phyloP scores from a whole-genome alignment of 2,888 invertebrate genomes.

The Orgyia antiqua region DNA sequence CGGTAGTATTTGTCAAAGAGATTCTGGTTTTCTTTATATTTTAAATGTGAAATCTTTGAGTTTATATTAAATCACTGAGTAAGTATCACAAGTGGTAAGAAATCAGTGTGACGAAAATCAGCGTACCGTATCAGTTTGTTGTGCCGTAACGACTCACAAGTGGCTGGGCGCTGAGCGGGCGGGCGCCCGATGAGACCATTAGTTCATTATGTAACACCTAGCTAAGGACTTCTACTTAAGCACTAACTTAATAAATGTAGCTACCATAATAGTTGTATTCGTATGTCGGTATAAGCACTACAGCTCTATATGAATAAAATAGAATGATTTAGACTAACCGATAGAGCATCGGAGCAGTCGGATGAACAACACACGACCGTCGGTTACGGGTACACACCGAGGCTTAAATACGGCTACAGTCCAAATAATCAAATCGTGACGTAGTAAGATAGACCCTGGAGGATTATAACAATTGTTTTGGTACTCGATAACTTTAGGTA shows the following conservation, averaged over 20 bases:
- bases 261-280: constrained; percentile 19
- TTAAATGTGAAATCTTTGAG: constrained; percentile 4
- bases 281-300: constrained; percentile 16
- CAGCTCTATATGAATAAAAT: constrained; percentile 21
- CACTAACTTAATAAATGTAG: constrained; percentile 26
- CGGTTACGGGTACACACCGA: constrained; percentile 42
- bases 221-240: constrained; percentile 28
- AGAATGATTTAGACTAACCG: constrained; percentile 50
- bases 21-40: constrained; percentile 32
- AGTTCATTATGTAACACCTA: constrained; percentile 46
- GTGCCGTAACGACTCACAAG: constrained; percentile 27
- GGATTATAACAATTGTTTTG: constrained; percentile 41
- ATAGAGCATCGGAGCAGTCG: constrained; percentile 71
- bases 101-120: constrained; percentile 23
- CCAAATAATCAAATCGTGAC: constrained; percentile 33
- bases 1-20: constrained; percentile 21
- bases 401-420: constrained; percentile 36
- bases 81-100: constrained; percentile 17
- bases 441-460: constrained; percentile 34
- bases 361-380: constrained; percentile 67
- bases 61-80: constrained; percentile 7
- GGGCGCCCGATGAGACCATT: constrained; percentile 29
- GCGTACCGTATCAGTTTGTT: constrained; percentile 29
- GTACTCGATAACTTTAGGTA: constrained; percentile 54
- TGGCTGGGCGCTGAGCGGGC: constrained; percentile 26